These are phyloP conservation scores for Drosophila sucinea DNA, from an alignment of 1,140 invertebrate genomes.

Conservation along the genomic window DNA sequence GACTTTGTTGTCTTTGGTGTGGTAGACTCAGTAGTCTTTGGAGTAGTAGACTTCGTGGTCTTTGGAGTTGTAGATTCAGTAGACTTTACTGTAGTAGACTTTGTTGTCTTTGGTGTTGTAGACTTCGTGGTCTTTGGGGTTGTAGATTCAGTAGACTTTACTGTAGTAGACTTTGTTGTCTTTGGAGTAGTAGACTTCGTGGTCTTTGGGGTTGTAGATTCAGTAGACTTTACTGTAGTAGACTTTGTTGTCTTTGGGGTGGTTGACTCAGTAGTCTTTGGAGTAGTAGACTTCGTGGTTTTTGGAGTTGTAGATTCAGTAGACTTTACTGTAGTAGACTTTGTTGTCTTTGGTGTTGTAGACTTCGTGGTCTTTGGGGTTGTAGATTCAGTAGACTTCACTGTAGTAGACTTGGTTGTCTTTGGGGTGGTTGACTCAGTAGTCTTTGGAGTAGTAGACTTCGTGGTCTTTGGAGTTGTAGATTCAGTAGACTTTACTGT, in stretches of 20 bases:
- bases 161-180: constrained; percentile 13
- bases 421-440: constrained; percentile 6
- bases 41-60: not conserved
- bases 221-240: not conserved
- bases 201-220: constrained; percentile 4
- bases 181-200: not conserved
- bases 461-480: not conserved
- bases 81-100: not conserved
- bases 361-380: not conserved
- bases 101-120: not conserved
- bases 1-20: not conserved
- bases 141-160: not conserved
- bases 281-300: not conserved
- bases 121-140: not conserved
- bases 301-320: not conserved
- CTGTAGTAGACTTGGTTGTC: not conserved
- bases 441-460: not conserved
- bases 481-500: not conserved
- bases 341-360: not conserved
- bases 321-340: not conserved
- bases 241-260: not conserved
- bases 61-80: not conserved
- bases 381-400: not conserved
- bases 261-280: not conserved
- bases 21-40: not conserved